Evolutionary conservation across 2,888 invertebrate genomes (phyloP).

Genomic region (Dynastes grantii): DNA sequence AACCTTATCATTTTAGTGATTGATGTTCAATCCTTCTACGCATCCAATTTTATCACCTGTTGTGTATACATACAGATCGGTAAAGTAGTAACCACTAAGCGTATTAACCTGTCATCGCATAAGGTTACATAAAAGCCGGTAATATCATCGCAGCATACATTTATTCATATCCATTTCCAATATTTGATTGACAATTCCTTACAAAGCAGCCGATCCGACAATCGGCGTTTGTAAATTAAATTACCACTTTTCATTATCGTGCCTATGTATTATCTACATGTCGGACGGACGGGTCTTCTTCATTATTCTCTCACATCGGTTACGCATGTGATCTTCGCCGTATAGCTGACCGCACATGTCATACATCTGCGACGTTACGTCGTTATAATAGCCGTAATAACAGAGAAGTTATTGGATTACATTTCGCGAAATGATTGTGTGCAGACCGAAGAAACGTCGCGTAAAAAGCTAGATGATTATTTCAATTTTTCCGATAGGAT

Average conservation of each 20-base stretch:
- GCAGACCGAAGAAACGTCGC: neutral
- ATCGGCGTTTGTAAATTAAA: conserved; percentile 25
- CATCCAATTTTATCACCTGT: no score
- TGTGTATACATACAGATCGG: no score
- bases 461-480: neutral
- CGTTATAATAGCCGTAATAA: conserved; percentile 17
- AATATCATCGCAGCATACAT: conserved; percentile 11
- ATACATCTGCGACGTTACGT: conserved; percentile 30
- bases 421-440: conserved; percentile 1
- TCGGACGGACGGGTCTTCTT: neutral
- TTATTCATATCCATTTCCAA: conserved; percentile 17
- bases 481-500: no score
- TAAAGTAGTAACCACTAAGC: neutral
- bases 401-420: conserved; percentile 14
- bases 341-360: conserved; percentile 3
- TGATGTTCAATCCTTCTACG: no score
- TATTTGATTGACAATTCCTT: conserved; percentile 29
- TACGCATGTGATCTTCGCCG: neutral
- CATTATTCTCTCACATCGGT: conserved; percentile 21
- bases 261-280: neutral
- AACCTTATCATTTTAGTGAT: no score
- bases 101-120: neutral
- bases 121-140: conserved; percentile 14
- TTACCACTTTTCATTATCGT: conserved; percentile 31
- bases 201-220: conserved; percentile 1